Percentiles rank a stretch among this genome's conserved stretches.
These are phyloP conservation scores for Mylabris sibirica DNA, from an alignment of 2,888 invertebrate species.

Conservation along the genomic window DNA sequence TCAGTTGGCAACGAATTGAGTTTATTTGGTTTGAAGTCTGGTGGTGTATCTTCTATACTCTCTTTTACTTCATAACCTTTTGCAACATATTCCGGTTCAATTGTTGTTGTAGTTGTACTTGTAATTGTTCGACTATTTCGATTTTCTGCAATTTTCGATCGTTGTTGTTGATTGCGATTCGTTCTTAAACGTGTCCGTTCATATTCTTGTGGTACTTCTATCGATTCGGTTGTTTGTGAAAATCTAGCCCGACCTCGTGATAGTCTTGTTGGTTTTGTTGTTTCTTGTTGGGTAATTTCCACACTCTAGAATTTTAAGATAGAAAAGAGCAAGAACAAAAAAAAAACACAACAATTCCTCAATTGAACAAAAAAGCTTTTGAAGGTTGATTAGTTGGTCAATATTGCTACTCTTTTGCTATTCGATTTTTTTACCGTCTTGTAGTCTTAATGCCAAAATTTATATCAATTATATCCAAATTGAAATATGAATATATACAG, in stretches of 20 bases:
- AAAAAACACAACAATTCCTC: background rate
- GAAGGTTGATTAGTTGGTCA: background rate
- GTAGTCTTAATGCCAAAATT: background rate
- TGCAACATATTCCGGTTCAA: background rate
- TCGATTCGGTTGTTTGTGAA: background rate
- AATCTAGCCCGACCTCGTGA: constrained; percentile 5
- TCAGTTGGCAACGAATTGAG: background rate
- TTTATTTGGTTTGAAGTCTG: background rate
- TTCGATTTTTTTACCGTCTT: too few species aligned
- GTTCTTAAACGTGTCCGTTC: background rate
- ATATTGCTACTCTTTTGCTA: background rate
- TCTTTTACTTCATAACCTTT: constrained; percentile 2
- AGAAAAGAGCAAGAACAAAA: background rate
- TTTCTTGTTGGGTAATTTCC: background rate
- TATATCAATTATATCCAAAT: background rate
- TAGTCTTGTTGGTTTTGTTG: background rate
- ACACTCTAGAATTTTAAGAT: background rate
- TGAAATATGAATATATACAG: background rate
- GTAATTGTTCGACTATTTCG: background rate
- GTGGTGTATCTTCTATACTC: background rate
- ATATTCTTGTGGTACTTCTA: background rate
- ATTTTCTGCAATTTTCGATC: background rate
- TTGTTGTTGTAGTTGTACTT: background rate
- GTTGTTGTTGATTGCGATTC: constrained; percentile 5
- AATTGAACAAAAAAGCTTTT: background rate